A percentile compares a stretch with the other conserved stretches of the same genome.
Evolutionary conservation across 2,888 invertebrate genomes (phyloP).

Genomic region (Abrostola triplasia): DNA sequence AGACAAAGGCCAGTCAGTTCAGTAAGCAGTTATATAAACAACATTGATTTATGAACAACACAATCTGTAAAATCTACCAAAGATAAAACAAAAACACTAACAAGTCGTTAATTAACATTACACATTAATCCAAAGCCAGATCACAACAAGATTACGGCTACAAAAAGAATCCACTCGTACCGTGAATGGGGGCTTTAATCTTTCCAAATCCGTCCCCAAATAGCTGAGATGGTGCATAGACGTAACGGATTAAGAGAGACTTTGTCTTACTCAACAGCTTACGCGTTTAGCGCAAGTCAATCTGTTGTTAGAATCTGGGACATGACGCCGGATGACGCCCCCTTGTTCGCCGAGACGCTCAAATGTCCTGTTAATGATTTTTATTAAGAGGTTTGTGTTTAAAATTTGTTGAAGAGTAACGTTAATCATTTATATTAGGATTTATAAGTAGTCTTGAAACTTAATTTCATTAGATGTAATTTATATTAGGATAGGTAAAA

Average conservation of each 20-base stretch:
- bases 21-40: no score
- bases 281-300: constrained; percentile 68
- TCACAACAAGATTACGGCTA: constrained; percentile 55
- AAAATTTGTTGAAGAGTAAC: not conserved
- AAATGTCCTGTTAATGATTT: constrained; percentile 48
- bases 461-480: no score
- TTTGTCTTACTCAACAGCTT: constrained; percentile 79
- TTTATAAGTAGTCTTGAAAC: not conserved
- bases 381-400: constrained; percentile 31
- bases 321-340: constrained; percentile 53
- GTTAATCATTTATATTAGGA: not conserved
- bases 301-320: constrained; percentile 52
- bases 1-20: no score
- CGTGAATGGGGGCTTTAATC: constrained; percentile 71
- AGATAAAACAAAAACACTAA: constrained; percentile 41
- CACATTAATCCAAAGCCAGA: constrained; percentile 40
- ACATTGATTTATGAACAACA: not conserved
- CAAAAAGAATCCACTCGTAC: constrained; percentile 56
- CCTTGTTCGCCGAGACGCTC: constrained; percentile 56
- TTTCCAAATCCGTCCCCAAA: constrained; percentile 73
- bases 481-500: no score
- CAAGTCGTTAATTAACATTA: constrained; percentile 32
- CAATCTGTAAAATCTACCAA: constrained; percentile 19
- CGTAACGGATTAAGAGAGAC: constrained; percentile 71
- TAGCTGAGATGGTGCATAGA: constrained; percentile 70